phyloP scores from a whole-genome alignment of 2,113 vertebrate species.

The Cyphotilapia sp. region DNA sequence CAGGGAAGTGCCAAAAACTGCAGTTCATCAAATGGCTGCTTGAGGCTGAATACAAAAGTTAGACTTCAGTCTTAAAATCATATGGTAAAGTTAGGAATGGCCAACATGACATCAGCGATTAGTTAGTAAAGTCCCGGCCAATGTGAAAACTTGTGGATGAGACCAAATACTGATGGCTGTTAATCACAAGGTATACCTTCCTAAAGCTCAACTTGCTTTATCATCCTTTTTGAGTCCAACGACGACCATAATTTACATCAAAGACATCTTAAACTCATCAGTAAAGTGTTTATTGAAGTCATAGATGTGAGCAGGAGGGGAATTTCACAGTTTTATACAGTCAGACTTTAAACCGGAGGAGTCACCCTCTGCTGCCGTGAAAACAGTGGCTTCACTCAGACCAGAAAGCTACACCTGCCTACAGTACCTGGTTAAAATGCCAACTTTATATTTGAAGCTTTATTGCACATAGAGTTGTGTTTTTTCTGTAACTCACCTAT shows the following conservation, averaged over 20 bases:
- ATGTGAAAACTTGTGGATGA: background rate
- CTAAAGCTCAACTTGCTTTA: background rate
- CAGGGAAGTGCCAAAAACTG: background rate
- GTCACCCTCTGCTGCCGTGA: background rate
- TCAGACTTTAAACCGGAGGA: background rate
- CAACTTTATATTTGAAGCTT: background rate
- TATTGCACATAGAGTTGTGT: rapidly evolving
- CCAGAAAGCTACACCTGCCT: background rate
- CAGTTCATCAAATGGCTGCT: background rate
- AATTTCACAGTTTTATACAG: background rate
- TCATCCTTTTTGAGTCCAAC: background rate
- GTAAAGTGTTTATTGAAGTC: background rate
- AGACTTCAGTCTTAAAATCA: background rate
- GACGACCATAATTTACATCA: background rate
- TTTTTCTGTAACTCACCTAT: background rate
- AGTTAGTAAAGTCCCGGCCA: background rate
- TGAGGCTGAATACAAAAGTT: background rate
- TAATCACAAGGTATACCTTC: background rate
- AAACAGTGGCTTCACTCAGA: background rate
- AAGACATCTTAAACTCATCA: background rate
- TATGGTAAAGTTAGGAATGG: rapidly evolving
- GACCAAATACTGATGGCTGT: background rate
- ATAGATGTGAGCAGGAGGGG: background rate
- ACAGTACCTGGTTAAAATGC: background rate
- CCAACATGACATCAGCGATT: background rate